These are phyloP conservation scores for Alexandromys oeconomus DNA, from an alignment of 2,797 vertebrate genomes.

Conservation along the genomic window DNA sequence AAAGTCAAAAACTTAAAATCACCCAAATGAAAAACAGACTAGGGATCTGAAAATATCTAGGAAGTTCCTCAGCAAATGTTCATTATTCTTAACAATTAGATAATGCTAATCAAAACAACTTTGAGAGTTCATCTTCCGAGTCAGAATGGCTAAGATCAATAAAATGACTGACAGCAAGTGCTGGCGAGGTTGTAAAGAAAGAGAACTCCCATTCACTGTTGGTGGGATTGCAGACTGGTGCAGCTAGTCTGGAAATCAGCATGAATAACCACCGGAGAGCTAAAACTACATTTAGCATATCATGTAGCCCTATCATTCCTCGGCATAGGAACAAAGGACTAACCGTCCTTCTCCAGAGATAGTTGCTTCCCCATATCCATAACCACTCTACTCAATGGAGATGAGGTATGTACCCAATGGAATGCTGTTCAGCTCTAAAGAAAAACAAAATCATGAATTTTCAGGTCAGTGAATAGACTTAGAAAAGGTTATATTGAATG, in stretches of 20 bases:
- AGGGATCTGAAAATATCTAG: neutral
- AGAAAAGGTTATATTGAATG: neutral
- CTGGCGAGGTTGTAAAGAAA: neutral
- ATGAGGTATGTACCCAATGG: neutral
- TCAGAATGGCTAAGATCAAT: neutral
- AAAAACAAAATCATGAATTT: neutral
- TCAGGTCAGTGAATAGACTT: neutral
- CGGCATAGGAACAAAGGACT: neutral
- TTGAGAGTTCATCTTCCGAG: neutral
- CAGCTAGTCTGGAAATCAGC: neutral
- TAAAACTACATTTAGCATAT: neutral
- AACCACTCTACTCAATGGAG: neutral
- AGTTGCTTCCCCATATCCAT: neutral
- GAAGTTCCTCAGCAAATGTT: neutral
- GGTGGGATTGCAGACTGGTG: neutral
- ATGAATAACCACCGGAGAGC: neutral
- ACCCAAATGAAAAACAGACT: neutral
- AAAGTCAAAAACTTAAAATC: neutral
- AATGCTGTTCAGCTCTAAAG: neutral
- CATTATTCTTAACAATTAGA: neutral
- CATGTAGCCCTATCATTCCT: neutral
- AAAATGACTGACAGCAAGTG: neutral
- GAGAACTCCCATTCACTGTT: neutral
- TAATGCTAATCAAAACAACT: neutral
- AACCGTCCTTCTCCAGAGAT: neutral